phyloP scores from a whole-genome alignment of 92 coral and sea anemone genomes.

The Zoanthus gigantus region DNA sequence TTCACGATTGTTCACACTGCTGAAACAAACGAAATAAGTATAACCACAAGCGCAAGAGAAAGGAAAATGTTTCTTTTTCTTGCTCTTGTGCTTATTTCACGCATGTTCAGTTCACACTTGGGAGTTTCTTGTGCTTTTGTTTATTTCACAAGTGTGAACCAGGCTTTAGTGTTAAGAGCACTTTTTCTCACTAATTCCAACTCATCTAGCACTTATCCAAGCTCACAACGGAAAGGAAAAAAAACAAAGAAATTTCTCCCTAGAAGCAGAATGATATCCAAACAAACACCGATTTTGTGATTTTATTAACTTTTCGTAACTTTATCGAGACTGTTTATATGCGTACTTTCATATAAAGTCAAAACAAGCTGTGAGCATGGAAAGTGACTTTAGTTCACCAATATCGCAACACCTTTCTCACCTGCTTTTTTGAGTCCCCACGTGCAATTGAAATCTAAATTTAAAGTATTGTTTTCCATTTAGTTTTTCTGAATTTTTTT shows the following conservation, averaged over 20 bases:
- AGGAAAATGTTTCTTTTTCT: too few species aligned
- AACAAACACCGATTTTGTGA: neutral
- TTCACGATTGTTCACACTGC: too few species aligned
- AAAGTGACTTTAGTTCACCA: neutral
- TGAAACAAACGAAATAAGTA: too few species aligned
- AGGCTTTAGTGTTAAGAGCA: too few species aligned
- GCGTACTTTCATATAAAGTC: neutral
- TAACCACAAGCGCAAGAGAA: too few species aligned
- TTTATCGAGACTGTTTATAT: neutral
- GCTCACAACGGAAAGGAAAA: neutral
- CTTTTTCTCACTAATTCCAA: neutral
- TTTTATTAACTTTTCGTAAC: neutral
- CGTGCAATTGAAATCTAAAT: conserved; percentile 44
- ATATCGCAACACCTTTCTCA: conserved; percentile 9
- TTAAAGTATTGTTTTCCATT: conserved; percentile 23
- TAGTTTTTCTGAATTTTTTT: conserved; percentile 3
- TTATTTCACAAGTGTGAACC: too few species aligned
- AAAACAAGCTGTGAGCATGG: neutral
- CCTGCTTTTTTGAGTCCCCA: conserved; percentile 46
- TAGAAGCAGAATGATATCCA: neutral
- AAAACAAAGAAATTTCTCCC: neutral
- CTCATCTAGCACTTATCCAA: neutral
- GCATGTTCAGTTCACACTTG: too few species aligned
- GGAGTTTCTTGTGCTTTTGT: too few species aligned
- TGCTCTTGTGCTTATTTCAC: too few species aligned